Conservation (phyloP, 2,113 vertebrate species). For the Mobula birostris region DNA sequence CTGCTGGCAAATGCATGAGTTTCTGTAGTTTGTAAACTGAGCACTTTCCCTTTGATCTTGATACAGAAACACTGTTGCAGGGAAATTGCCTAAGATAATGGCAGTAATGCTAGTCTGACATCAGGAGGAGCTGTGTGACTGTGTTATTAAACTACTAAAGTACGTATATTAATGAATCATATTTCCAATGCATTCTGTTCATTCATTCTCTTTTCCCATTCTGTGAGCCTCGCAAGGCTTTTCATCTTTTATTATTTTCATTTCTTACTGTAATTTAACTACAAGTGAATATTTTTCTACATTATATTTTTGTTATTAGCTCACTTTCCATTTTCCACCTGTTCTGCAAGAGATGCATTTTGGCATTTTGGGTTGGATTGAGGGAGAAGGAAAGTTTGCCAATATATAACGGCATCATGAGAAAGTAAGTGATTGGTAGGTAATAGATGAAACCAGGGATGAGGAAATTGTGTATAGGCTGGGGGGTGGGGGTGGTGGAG, state of each 20-base stretch:
- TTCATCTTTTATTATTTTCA: not conserved
- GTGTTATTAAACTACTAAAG: not conserved
- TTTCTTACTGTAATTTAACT: not conserved
- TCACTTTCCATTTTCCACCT: not conserved
- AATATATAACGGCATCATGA: no score
- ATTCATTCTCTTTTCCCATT: not conserved
- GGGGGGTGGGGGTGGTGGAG: no score
- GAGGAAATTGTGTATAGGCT: no score
- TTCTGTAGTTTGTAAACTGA: not conserved
- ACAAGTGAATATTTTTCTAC: not conserved
- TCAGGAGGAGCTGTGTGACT: constrained; percentile 15
- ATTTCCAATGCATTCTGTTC: not conserved
- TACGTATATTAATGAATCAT: not conserved
- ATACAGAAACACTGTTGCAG: not conserved
- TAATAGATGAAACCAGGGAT: no score
- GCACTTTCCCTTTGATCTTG: not conserved
- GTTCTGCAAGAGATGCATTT: not conserved
- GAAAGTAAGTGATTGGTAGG: no score
- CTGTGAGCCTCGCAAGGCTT: not conserved
- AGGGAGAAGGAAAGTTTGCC: no score
- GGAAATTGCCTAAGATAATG: not conserved
- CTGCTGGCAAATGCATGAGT: not conserved
- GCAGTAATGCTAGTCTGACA: constrained; percentile 17
- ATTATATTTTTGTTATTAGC: not conserved
- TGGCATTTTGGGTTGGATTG: no score